Evolutionary conservation across 2,113 vertebrate genomes (phyloP).

Genomic region (Amphiprion percula): DNA sequence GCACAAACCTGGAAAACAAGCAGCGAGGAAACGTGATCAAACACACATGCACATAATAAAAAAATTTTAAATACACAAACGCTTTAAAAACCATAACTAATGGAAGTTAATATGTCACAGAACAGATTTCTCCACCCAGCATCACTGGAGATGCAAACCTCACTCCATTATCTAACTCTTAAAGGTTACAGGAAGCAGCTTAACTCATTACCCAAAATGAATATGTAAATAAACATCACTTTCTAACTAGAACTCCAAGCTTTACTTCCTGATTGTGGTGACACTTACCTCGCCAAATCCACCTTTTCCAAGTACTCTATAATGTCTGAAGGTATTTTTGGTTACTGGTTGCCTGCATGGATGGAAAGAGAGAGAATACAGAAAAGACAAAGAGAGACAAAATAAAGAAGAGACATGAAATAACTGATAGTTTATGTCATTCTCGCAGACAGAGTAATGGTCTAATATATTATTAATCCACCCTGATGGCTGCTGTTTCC

Average conservation of each 20-base stretch:
- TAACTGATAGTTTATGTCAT: constrained; percentile 37
- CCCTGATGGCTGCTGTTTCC: constrained; percentile 60
- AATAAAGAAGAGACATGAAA: constrained; percentile 23
- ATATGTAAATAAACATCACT: constrained; percentile 8
- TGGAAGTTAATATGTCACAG: constrained; percentile 50
- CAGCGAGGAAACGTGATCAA: constrained; percentile 30
- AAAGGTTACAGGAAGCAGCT: constrained; percentile 15
- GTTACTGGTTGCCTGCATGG: constrained; percentile 91
- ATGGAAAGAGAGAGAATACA: constrained; percentile 57
- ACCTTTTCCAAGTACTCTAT: constrained; percentile 95
- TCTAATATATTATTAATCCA: constrained; percentile 72
- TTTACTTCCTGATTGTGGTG: neutral
- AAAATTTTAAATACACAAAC: neutral
- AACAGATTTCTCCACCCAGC: constrained; percentile 30
- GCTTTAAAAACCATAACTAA: constrained; percentile 47
- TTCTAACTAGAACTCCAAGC: constrained; percentile 4
- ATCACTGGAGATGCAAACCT: constrained; percentile 34
- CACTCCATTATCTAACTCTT: constrained; percentile 21
- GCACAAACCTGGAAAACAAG: constrained; percentile 89
- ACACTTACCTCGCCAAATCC: constrained; percentile 96
- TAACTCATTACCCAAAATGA: constrained; percentile 33
- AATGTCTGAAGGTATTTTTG: constrained; percentile 95
- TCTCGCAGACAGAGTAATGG: constrained; percentile 63
- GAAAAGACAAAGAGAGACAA: constrained; percentile 9
- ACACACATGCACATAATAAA: constrained; percentile 21